Evolutionary conservation across 2,888 invertebrate species (phyloP), one percentile per base, ranked within the genome.

Genomic region (Dicyrtomina minuta): DNA sequence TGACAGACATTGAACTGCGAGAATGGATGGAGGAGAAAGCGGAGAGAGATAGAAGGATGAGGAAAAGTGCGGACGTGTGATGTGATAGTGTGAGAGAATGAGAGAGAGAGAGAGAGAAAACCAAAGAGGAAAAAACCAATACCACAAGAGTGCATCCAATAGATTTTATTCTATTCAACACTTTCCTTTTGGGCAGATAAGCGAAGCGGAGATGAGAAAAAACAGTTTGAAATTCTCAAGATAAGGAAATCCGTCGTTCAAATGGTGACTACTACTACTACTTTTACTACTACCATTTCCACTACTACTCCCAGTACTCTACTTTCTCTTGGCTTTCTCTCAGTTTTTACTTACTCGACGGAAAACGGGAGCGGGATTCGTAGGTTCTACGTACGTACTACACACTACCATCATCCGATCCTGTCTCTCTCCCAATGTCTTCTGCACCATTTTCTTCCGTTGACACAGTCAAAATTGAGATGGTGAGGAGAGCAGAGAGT

Each of bases 171-270:
- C 59, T 46, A 58, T 64, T 66, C 44, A 66, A 46, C 44, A 24
- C 49, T 39, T 41, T 41, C 39, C 44, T n/a, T 33, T 12, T 1
- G 22, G 43, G 43, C 43, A 55, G 55, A 64, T 49, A 51, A 41
- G 24, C 15, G 46, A 49, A 46, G 53, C 61, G 61, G 68, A 68
- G 68, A 68, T 60, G 61, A 61, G 41, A 59, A 68, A 59, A 68
- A 41, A 68, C 53, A 59, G 58, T 66, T 56, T 60, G 33, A 41
- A 61, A 68, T 68, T 68, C 46, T 33, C 22, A 22, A 68, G 60
- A 59, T 68, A 68, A 53, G 68, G 53, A 68, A 68, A 68, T 68
- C 61, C 68, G 61, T 61, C 60, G 26, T 58, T 60, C 22, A 58
- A 68, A 39, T 61, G 60, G 53, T 61, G 61, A 10, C 41, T 41